Base-by-base conservation (phyloP, 2,888 invertebrate genomes). In the Artemia sinica region DNA sequence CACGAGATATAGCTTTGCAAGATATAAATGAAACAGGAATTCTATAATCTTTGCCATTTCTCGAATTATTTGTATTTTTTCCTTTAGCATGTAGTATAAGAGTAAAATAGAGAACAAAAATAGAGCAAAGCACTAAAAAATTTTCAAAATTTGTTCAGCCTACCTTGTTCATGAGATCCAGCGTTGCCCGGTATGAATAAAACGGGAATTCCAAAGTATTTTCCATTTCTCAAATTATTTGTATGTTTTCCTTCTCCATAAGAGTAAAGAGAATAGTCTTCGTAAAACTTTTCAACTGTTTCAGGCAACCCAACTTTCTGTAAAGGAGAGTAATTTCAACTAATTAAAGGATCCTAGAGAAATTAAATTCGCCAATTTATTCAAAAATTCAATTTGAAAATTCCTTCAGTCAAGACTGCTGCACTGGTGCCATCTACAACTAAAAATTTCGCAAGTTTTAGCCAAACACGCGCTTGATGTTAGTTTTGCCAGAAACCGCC, bases 101-200 rank as follows among this genome's bases (percentile, higher is more conserved):
- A 41, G 41, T 41, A 41, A 41, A 41, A 41, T 41, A 41, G 41
- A 41, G 41, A 41, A 41, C 41, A 6, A 41, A 41, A 41, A 41
- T 2, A 41, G 41, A 41, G 41, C 41, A 41, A 41, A 41, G 41
- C 6, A 41, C 41, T 41, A 41, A 41, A 6, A 6, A 41, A 41
- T 18, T 6, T 8, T 65, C 10, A 65, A n/a, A 50, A 18, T 65
- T 68, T 69, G 2, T 13, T 28, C 11, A 12, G 49, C 68, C 70
- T 75, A 83, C 85, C 89, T 84, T 93, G 94, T 79, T 88, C 90
- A 75, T 88, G 86, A 65, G 94, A 95, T 0, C 96, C 97, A 66
- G 88, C 88, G 80, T 94, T 96, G 12, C 97, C 97, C 14, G 95
- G 96, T 70, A 97, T 83, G 80, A 92, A 97, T 67, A 97, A 81